Base-by-base conservation (phyloP, 2,888 invertebrate species). In the Halictus quadricinctus region DNA sequence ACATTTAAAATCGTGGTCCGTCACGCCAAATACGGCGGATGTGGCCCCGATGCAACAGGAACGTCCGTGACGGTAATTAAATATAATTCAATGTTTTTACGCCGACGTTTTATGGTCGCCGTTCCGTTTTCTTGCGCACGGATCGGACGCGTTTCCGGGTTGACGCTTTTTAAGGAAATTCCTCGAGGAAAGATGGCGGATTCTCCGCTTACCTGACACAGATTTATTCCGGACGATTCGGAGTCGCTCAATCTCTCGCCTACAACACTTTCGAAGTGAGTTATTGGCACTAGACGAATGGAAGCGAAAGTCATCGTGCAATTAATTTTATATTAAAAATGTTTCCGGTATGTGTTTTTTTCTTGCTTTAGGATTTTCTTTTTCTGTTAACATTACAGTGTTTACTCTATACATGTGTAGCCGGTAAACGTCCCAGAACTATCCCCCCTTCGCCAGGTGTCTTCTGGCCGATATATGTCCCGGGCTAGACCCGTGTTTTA, bases 1-100 rank as follows among this genome's bases (percentile, higher is more conserved):
- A 41, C 64, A 15, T 41, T 79, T 48, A 72, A 82, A 64, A 36
- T 29, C 29, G 72, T 21, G 15, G 29, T 66, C 18, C 50, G 48
- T 82, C 29, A 54, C 74, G 43, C 60, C 60, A 64, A 64, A 54
- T 69, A 70, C 69, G 79, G 10, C 29, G 72, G 74, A 75, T 75
- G 77, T 80, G 80, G 80, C 84, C 75, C 41, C 43, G 48, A 79
- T 15, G 58, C 41, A 36, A 29, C 66, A 18, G 76, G 25, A 58
- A 64, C 70, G 60, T 80, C 77, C 60, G 25, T 7, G 43, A 54
- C 41, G n/a, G 43, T 72, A 43, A 84, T 79, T 76, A 48, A 76
- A 66, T 72, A 73, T 64, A 41, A 66, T 72, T 76, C 54, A 76
- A 73, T 73, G 54, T 72, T 76, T 72, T 70, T 58, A 48, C 36